These are phyloP conservation scores for Bombycilla garrulus DNA, from an alignment of 2,113 vertebrate genomes.

Conservation along the genomic window DNA sequence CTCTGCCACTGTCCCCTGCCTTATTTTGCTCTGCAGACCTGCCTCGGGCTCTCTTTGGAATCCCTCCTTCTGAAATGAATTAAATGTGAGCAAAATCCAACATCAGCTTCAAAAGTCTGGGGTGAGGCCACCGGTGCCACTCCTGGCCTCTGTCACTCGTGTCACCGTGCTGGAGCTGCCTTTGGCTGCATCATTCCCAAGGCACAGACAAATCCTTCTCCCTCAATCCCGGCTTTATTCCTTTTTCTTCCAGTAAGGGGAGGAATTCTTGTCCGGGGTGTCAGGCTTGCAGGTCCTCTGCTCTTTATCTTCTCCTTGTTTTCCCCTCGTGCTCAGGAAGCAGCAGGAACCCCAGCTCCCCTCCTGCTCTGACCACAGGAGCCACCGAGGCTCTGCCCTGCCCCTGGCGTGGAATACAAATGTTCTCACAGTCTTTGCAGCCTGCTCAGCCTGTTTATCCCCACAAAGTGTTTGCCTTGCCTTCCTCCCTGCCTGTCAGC, in stretches of 20 bases:
- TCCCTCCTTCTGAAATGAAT: neutral
- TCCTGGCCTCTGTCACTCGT: neutral
- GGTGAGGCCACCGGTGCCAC: neutral
- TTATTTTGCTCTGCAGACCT: neutral
- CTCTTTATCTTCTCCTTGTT: neutral
- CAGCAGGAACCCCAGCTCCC: neutral
- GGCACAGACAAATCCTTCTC: neutral
- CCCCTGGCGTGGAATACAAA: neutral
- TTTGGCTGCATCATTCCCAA: neutral
- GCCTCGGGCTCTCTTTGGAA: neutral
- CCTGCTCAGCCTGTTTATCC: neutral
- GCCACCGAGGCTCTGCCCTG: neutral
- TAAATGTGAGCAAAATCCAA: neutral
- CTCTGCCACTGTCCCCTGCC: neutral
- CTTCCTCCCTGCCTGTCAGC: neutral
- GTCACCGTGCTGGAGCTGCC: neutral
- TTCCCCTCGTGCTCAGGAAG: neutral
- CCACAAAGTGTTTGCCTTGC: neutral
- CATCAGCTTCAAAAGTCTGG: neutral
- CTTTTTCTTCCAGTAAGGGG: neutral
- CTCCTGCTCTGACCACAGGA: neutral
- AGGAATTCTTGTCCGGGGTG: neutral
- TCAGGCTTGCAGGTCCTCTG: neutral
- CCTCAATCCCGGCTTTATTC: neutral
- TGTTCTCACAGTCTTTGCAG: neutral